phyloP scores from a whole-genome alignment of 1,140 invertebrate genomes.

The Oryctes rhinoceros region DNA sequence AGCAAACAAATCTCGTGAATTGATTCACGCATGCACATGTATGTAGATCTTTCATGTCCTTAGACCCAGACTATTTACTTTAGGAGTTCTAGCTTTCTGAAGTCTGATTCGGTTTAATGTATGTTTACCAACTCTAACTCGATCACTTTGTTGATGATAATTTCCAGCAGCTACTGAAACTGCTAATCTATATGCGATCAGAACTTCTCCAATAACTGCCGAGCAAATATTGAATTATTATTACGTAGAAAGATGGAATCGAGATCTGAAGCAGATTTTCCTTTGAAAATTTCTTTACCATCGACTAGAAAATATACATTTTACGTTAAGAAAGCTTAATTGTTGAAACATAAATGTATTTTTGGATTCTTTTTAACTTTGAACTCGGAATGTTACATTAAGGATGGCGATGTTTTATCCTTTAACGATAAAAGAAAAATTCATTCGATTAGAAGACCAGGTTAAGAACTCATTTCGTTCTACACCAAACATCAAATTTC shows the following conservation, averaged over 20 bases:
- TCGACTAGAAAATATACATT: too few relatives aligned
- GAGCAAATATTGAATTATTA: slow-evolving; percentile 30
- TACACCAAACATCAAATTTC: too few relatives aligned
- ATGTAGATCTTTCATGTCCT: slow-evolving; percentile 39
- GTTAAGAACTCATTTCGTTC: too few relatives aligned
- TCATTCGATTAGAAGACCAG: too few relatives aligned
- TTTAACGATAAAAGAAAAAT: too few relatives aligned
- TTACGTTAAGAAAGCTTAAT: too few relatives aligned
- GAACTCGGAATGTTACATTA: too few relatives aligned
- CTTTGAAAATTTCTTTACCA: too few relatives aligned
- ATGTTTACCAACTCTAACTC: slow-evolving; percentile 32
- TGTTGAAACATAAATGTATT: too few relatives aligned
- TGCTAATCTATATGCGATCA: slow-evolving; percentile 32
- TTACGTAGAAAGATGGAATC: background rate
- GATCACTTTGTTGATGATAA: slow-evolving; percentile 24
- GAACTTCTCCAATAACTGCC: slow-evolving; percentile 27
- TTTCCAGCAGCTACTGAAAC: slow-evolving; percentile 25
- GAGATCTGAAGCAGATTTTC: too few relatives aligned
- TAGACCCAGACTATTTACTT: slow-evolving; percentile 40
- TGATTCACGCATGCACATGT: background rate
- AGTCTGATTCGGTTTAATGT: slow-evolving; percentile 40
- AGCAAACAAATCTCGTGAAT: slow-evolving; percentile 5
- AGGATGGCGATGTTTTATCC: too few relatives aligned
- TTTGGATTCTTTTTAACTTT: too few relatives aligned
- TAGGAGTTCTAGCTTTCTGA: slow-evolving; percentile 41